Base-by-base conservation (phyloP, 2,888 invertebrate species). In the Ormyrus pomaceus region DNA sequence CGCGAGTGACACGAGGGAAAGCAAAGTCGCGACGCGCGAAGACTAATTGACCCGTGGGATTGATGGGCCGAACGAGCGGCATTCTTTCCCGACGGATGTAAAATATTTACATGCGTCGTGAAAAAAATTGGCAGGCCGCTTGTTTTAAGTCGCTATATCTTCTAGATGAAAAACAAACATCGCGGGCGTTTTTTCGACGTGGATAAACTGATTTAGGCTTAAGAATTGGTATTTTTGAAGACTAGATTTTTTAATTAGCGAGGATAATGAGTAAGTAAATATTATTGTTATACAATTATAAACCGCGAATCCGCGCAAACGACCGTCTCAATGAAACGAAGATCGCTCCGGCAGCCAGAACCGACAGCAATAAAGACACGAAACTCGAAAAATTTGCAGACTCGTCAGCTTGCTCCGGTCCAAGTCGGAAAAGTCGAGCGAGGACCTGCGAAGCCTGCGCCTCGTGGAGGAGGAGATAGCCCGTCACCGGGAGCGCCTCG, bases 351-450 rank as follows among this genome's bases (percentile, higher is more conserved):
- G 3, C 34, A 34, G 0, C 34, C 4, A 7, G 0, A 13, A 6
- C 0, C 45, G 13, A 13, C 7, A 34, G 0, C 11, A 34, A 34
- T 48, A 56, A 74, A 65, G 45, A 58, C 3, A 58, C 50, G 10
- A 7, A 7, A 51, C 58, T 34, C 46, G 10, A 34, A 58, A 10
- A 13, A 58, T 66, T 88, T 87, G 1, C 86, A 97, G 97, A 94
- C 95, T 97, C 93, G 94, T 95, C 92, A 94, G 94, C 91, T 94
- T 94, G 88, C 92, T 97, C 88, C 94, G 94, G 91, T 95, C 94
- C 89, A 95, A 95, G 92, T 93, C 94, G 89, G 92, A 93, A 87
- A 95, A 95, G 91, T 93, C 95, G 88, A 93, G 93, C 91, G 93
- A 94, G 88, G 95, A 96, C 90, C 93, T 96, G 88, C 93, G 94